phyloP scores from a whole-genome alignment of 2,113 vertebrate genomes.

The Tenrec ecaudatus region DNA sequence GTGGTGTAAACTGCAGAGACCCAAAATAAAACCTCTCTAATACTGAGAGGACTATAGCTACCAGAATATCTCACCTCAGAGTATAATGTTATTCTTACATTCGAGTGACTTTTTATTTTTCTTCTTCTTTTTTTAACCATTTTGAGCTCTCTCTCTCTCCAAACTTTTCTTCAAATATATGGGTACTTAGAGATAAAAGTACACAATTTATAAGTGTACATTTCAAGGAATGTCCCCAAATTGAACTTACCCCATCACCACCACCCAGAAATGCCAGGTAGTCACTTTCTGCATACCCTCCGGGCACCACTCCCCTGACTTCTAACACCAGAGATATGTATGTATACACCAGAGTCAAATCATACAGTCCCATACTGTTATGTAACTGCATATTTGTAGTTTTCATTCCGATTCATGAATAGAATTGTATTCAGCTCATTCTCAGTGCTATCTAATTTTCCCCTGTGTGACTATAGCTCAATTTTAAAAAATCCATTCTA shows the following conservation, averaged over 20 bases:
- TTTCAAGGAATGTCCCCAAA: neutral
- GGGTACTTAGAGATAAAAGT: neutral
- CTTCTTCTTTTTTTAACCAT: neutral
- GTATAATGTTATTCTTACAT: neutral
- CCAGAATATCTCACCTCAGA: constrained; percentile 56
- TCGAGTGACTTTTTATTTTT: neutral
- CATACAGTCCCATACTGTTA: rapidly evolving
- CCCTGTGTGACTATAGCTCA: neutral
- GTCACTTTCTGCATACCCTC: neutral
- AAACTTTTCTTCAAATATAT: neutral
- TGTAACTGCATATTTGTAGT: neutral
- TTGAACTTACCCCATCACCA: rapidly evolving
- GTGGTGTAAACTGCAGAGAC: constrained; percentile 74
- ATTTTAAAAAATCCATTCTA: neutral
- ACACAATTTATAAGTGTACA: neutral
- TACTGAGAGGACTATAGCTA: constrained; percentile 74
- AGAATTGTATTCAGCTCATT: neutral
- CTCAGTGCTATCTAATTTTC: neutral
- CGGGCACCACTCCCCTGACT: neutral
- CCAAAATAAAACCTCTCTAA: constrained; percentile 45
- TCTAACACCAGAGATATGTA: neutral
- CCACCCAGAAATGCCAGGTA: neutral
- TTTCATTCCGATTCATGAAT: neutral
- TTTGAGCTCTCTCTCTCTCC: neutral
- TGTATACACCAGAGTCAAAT: neutral